These are phyloP conservation scores for Cephus nigrinus DNA, from an alignment of 2,888 invertebrate species.

Conservation along the genomic window DNA sequence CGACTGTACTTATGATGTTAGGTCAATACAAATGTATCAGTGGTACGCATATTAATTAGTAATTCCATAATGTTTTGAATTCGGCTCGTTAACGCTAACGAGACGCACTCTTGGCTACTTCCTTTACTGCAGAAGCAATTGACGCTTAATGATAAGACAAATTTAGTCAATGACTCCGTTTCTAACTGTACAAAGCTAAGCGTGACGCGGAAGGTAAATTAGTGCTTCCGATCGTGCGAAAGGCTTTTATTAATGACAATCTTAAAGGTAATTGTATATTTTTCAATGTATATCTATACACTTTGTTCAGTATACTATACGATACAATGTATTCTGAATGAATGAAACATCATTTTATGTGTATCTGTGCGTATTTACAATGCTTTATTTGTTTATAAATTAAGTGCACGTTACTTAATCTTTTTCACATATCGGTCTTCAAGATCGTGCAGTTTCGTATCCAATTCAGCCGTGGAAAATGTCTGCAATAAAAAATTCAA, in stretches of 20 bases:
- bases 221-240: background rate
- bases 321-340: background rate
- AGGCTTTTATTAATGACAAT: background rate
- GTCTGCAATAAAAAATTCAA: slow-evolving; percentile 45
- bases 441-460: slow-evolving; percentile 51
- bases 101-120: background rate
- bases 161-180: background rate
- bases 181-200: background rate
- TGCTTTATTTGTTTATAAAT: background rate
- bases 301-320: background rate
- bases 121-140: background rate
- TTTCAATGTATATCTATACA: background rate
- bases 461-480: slow-evolving; percentile 53
- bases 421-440: slow-evolving; percentile 52
- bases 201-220: slow-evolving; percentile 1
- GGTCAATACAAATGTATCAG: slow-evolving; percentile 40
- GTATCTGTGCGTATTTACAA: background rate
- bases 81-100: slow-evolving; percentile 11
- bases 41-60: slow-evolving; percentile 16
- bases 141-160: background rate
- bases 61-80: slow-evolving; percentile 10
- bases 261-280: background rate
- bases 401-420: slow-evolving; percentile 34
- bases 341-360: background rate
- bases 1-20: slow-evolving; percentile 41